Conservation (phyloP, 1,140 invertebrate genomes). For the Mamestra configurata region DNA sequence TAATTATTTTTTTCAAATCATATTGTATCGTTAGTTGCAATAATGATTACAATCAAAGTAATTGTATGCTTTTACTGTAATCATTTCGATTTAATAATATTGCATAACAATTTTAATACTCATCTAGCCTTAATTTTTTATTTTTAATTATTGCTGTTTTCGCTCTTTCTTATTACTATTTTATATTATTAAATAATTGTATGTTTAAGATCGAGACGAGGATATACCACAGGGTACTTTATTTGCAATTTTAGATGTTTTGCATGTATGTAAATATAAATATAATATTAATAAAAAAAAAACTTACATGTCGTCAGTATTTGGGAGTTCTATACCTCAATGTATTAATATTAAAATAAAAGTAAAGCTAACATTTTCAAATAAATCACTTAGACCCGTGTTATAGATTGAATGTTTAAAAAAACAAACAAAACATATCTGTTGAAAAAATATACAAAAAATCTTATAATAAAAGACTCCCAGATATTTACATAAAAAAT, state of each 20-base stretch:
- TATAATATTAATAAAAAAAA: no score
- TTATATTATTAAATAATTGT: background rate
- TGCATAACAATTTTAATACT: background rate
- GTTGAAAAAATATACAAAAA: background rate
- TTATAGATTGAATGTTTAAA: no score
- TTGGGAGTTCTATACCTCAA: background rate
- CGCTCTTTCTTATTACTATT: slow-evolving; percentile 35
- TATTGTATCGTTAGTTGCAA: background rate
- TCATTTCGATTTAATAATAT: background rate
- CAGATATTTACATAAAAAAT: background rate
- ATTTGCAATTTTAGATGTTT: slow-evolving; percentile 46
- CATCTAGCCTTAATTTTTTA: slow-evolving; percentile 9
- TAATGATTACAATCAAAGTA: background rate
- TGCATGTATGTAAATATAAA: slow-evolving; percentile 12
- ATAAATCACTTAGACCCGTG: no score
- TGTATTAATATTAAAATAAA: background rate
- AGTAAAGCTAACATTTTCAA: no score
- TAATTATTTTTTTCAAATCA: slow-evolving; percentile 1
- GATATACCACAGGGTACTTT: slow-evolving; percentile 50
- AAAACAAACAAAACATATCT: background rate
- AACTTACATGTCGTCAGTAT: background rate
- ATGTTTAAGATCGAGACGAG: background rate
- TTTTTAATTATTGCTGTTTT: slow-evolving; percentile 6
- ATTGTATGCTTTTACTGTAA: background rate
- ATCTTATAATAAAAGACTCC: background rate